These are phyloP conservation scores for Cladorhizidae sp. DNA, from an alignment of 37 sponge, comb jelly and placozoan genomes.

Conservation along the genomic window DNA sequence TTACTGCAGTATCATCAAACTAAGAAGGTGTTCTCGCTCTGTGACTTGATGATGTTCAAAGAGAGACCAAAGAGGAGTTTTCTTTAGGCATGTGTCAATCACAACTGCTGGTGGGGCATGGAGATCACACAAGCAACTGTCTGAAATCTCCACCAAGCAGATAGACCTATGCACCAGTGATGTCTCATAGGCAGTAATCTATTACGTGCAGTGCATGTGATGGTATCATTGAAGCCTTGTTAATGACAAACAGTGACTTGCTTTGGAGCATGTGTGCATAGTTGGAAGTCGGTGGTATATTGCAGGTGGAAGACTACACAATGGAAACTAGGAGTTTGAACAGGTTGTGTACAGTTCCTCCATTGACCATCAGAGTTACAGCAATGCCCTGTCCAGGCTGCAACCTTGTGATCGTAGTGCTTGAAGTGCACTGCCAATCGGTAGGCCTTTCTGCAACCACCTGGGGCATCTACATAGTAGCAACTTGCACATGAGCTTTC, in stretches of 20 bases:
- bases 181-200: not conserved
- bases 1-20: no score
- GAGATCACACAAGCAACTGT: not conserved
- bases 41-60: not conserved
- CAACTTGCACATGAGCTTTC: not conserved
- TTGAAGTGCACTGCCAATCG: not conserved
- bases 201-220: not conserved
- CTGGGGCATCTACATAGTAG: not conserved
- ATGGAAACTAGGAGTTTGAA: not conserved
- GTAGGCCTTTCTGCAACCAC: not conserved
- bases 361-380: not conserved
- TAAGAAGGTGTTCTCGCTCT: no score
- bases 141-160: constrained; percentile 4
- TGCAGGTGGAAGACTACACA: not conserved
- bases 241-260: not conserved
- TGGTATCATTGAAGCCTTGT: not conserved
- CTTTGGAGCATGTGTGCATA: no score
- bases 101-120: not conserved
- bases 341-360: not conserved
- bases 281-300: no score
- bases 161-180: not conserved
- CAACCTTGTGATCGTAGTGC: not conserved
- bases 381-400: not conserved
- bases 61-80: not conserved
- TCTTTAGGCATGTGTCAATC: constrained; percentile 10